These are phyloP conservation scores for Pangasius larnaudii DNA, from an alignment of 2,797 vertebrate genomes.

Conservation along the genomic window DNA sequence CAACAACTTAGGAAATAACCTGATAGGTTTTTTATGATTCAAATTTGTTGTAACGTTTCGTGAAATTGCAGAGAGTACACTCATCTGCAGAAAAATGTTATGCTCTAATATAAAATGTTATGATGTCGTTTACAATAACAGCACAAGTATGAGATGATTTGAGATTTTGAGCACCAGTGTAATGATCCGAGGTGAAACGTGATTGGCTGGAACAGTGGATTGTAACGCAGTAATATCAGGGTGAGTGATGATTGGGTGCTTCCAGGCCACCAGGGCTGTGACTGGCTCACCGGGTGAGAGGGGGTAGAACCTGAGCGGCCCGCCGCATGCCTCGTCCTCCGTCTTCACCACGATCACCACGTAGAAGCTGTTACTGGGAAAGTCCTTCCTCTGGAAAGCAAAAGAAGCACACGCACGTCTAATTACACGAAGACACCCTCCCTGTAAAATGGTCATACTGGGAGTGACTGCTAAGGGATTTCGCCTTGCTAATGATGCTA, in stretches of 20 bases:
- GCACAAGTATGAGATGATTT: background rate
- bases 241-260: background rate
- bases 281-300: conserved; percentile 68
- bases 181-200: background rate
- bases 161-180: background rate
- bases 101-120: no score
- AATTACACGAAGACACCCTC: background rate
- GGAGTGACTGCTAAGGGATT: background rate
- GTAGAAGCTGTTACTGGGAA: conserved; percentile 94
- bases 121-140: background rate
- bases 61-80: background rate
- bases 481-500: background rate
- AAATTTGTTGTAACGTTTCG: no score
- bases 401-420: background rate
- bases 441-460: no score
- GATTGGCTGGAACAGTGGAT: background rate
- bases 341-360: conserved; percentile 98
- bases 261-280: background rate
- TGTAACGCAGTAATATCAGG: background rate
- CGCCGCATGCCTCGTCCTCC: conserved; percentile 92
- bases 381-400: conserved; percentile 83
- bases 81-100: background rate
- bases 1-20: no score
- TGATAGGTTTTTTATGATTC: no score
- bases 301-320: conserved; percentile 88